Evolutionary conservation across 2,113 vertebrate genomes (phyloP).

Genomic region (Hippopotamus amphibius): DNA sequence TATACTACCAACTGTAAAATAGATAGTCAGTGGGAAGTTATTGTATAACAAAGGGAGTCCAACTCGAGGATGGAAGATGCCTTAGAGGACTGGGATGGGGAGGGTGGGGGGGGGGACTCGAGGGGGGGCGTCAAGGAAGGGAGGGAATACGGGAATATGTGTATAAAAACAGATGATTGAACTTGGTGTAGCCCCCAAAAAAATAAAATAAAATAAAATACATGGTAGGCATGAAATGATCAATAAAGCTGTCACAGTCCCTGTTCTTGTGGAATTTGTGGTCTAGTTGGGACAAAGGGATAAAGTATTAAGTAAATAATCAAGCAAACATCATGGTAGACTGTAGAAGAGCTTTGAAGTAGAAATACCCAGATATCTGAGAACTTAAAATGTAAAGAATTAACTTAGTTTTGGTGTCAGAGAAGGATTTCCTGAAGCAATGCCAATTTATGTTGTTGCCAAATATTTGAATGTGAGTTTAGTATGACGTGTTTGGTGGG

Average conservation of each 20-base stretch:
- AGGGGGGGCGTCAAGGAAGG: too few species aligned
- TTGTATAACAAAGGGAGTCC: too few species aligned
- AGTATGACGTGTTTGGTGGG: background rate
- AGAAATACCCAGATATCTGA: background rate
- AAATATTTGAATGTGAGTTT: background rate
- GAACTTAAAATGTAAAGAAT: background rate
- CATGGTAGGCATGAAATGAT: background rate
- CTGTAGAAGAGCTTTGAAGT: background rate
- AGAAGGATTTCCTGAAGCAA: background rate
- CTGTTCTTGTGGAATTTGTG: background rate
- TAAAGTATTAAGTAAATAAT: background rate
- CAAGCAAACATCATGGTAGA: background rate
- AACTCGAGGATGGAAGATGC: too few species aligned
- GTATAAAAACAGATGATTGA: too few species aligned
- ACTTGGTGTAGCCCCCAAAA: too few species aligned
- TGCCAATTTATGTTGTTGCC: background rate
- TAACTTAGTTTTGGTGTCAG: background rate
- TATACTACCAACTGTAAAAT: too few species aligned
- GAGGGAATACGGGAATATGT: too few species aligned
- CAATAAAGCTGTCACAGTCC: background rate
- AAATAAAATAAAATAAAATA: too few species aligned
- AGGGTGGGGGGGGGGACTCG: too few species aligned
- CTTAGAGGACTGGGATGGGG: too few species aligned
- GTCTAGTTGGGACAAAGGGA: rapidly evolving
- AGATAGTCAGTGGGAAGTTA: too few species aligned